phyloP scores from a whole-genome alignment of 2,113 vertebrate genomes.

The Campylomormyrus tamandua region DNA sequence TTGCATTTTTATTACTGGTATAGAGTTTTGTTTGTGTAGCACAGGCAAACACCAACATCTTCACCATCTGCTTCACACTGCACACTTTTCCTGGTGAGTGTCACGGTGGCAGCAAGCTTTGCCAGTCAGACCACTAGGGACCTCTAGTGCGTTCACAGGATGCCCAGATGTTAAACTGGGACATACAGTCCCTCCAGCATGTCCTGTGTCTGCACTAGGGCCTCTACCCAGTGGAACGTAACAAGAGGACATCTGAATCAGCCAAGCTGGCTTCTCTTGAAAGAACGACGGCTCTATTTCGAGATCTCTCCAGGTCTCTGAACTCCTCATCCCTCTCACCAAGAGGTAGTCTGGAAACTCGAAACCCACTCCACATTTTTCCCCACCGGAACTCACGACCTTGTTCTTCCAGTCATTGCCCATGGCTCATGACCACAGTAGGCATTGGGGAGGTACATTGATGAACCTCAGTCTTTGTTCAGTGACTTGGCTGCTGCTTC shows the following conservation, averaged over 20 bases:
- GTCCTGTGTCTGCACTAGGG: not conserved
- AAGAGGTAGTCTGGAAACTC: not conserved
- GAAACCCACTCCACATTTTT: not conserved
- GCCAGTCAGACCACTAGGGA: not conserved
- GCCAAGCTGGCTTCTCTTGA: not conserved
- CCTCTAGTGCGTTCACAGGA: not conserved
- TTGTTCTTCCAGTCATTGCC: not conserved
- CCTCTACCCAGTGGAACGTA: not conserved
- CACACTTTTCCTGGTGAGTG: not conserved
- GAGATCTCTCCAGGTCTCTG: not conserved
- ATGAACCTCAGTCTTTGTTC: not conserved
- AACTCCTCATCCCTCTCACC: not conserved
- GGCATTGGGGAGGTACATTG: not conserved
- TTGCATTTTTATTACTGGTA: not conserved
- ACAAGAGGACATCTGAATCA: not conserved
- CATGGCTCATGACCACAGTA: not conserved
- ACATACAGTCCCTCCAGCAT: not conserved
- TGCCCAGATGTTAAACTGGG: not conserved
- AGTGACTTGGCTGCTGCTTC: not conserved
- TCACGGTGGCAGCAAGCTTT: not conserved
- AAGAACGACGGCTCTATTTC: not conserved
- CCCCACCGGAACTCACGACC: not conserved
- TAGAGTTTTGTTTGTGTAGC: not conserved
- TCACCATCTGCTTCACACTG: not conserved
- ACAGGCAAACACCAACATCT: not conserved